Percentiles rank a stretch among this genome's conserved stretches.
Evolutionary conservation across 2,888 invertebrate genomes (phyloP).

Genomic region (Dromius quadrimaculatus): DNA sequence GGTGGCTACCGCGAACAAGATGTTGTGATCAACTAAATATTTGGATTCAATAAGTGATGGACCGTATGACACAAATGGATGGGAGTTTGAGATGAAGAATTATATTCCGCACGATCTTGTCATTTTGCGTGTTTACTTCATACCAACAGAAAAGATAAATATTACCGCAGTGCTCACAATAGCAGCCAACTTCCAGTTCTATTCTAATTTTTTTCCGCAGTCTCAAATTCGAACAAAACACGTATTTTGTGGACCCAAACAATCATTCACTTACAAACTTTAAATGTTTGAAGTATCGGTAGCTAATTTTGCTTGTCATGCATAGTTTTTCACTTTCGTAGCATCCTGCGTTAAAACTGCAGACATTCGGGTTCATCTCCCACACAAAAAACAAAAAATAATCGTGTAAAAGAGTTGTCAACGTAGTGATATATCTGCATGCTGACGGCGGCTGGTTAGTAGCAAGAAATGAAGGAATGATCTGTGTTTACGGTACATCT

Average conservation of each 20-base stretch:
- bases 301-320: constrained; percentile 45
- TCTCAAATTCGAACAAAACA: constrained; percentile 37
- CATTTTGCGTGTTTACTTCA: too few species aligned
- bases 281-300: constrained; percentile 45
- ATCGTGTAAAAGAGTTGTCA: constrained; percentile 45
- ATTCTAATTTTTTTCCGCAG: constrained; percentile 4
- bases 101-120: too few species aligned
- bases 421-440: constrained; percentile 30
- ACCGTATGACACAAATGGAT: background rate
- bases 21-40: constrained; percentile 38
- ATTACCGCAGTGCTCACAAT: constrained; percentile 18
- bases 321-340: constrained; percentile 44
- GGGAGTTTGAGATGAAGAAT: too few species aligned
- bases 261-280: constrained; percentile 9
- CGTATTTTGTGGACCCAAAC: constrained; percentile 22
- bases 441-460: constrained; percentile 28
- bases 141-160: too few species aligned
- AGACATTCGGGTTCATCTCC: constrained; percentile 14
- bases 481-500: constrained; percentile 36
- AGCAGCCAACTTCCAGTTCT: background rate
- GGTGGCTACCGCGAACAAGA: constrained; percentile 48
- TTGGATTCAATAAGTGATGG: background rate
- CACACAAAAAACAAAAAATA: constrained; percentile 31
- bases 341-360: constrained; percentile 27
- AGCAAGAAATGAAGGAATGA: constrained; percentile 8